These are phyloP conservation scores for Tichodroma muraria DNA, from an alignment of 2,113 vertebrate species.

Conservation along the genomic window DNA sequence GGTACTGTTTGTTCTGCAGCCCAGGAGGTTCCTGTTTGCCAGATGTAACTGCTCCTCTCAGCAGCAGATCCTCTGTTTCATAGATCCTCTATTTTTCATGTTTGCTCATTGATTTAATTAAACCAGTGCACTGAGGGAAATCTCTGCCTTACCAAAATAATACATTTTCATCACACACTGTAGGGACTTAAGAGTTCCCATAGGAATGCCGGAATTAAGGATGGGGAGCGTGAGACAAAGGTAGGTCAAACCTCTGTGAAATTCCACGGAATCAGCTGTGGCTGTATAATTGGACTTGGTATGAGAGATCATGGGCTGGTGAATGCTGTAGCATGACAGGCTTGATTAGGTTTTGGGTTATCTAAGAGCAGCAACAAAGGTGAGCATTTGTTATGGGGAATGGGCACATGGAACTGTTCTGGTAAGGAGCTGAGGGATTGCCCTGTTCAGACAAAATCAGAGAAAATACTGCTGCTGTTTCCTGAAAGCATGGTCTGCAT, in stretches of 20 bases:
- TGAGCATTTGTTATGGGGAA: neutral
- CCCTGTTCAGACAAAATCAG: neutral
- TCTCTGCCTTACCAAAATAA: neutral
- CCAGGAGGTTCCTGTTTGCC: neutral
- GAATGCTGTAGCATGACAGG: neutral
- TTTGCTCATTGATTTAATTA: neutral
- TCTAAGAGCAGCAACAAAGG: neutral
- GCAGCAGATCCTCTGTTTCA: neutral
- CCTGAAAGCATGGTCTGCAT: neutral
- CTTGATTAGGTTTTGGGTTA: neutral
- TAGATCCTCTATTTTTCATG: neutral
- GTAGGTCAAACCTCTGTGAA: neutral
- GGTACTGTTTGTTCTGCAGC: neutral
- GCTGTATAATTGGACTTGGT: neutral
- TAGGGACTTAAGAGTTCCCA: neutral
- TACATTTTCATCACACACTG: neutral
- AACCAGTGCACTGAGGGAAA: neutral
- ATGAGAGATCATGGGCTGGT: neutral
- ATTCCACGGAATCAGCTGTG: neutral
- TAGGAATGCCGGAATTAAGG: neutral
- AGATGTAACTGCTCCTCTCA: neutral
- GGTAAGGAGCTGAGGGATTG: neutral
- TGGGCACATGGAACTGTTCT: neutral
- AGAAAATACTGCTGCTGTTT: neutral
- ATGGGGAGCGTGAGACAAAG: neutral